Evolutionary conservation across 2,113 vertebrate genomes (phyloP).

Genomic region (Rostratula benghalensis): DNA sequence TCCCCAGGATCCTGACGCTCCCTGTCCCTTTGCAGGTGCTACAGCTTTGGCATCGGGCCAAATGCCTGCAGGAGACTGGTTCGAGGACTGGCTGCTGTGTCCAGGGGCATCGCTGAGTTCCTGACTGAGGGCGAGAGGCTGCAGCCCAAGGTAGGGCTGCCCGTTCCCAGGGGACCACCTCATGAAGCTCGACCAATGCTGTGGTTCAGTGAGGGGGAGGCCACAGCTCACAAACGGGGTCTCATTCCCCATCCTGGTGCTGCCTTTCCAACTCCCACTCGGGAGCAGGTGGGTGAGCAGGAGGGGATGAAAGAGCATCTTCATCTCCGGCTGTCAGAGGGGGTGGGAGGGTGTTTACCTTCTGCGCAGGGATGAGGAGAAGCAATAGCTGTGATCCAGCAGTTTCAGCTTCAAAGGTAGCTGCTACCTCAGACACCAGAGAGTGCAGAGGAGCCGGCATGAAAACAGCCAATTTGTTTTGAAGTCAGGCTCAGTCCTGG

Average conservation of each 20-base stretch:
- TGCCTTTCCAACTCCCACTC: neutral
- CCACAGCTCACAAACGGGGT: neutral
- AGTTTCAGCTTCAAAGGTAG: conserved; percentile 4
- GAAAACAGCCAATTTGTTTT: conserved; percentile 58
- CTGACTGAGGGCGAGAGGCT: conserved; percentile 86
- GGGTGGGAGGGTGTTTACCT: neutral
- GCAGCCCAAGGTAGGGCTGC: conserved; percentile 86
- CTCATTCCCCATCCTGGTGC: neutral
- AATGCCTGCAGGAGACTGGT: conserved; percentile 87
- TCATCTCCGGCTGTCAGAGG: neutral
- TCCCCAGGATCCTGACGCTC: neutral
- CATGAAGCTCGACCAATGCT: accelerated
- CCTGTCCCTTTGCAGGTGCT: conserved; percentile 80
- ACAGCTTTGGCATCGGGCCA: conserved; percentile 90
- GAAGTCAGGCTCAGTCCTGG: conserved; percentile 5
- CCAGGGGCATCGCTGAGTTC: conserved; percentile 89
- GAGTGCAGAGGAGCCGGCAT: neutral
- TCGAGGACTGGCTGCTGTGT: conserved; percentile 82
- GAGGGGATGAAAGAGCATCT: neutral
- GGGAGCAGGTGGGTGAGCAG: neutral
- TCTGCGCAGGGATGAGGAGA: neutral
- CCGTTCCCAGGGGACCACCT: accelerated
- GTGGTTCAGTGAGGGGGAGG: neutral
- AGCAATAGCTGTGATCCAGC: neutral
- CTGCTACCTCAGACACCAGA: neutral